phyloP scores from a whole-genome alignment of 2,888 invertebrate genomes.

The Melangyna quadrimaculata region DNA sequence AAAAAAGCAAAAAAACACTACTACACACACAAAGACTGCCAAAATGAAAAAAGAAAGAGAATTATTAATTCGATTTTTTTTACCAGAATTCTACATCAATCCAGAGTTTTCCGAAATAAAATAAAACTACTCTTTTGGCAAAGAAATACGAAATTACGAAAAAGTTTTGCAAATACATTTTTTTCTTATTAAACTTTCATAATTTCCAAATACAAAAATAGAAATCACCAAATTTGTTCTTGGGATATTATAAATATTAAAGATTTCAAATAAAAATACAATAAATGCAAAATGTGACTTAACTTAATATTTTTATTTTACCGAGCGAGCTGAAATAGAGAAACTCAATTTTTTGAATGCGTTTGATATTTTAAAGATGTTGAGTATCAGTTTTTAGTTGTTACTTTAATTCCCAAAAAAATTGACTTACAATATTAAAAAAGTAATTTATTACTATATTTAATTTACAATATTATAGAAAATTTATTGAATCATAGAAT shows the following conservation, averaged over 20 bases:
- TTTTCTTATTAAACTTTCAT: background rate
- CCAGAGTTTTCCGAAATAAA: background rate
- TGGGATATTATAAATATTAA: background rate
- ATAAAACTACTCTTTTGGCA: background rate
- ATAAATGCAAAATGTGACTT: conserved; percentile 29
- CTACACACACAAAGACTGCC: conserved; percentile 6
- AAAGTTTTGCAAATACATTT: background rate
- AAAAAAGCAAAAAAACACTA: background rate
- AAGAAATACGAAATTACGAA: background rate
- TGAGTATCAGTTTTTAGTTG: no score
- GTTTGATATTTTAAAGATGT: no score
- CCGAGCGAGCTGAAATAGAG: no score
- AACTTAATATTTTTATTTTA: background rate
- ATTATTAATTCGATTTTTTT: background rate
- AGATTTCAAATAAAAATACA: background rate
- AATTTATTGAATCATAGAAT: no score
- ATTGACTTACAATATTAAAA: no score
- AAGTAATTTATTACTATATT: no score
- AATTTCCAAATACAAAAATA: background rate
- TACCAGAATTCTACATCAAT: background rate
- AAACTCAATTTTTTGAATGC: no score
- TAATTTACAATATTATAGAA: no score
- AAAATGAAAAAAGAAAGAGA: background rate
- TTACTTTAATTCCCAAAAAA: no score
- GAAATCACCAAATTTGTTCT: background rate